These are phyloP conservation scores for Labia minor DNA, from an alignment of 2,888 invertebrate species.

Conservation along the genomic window DNA sequence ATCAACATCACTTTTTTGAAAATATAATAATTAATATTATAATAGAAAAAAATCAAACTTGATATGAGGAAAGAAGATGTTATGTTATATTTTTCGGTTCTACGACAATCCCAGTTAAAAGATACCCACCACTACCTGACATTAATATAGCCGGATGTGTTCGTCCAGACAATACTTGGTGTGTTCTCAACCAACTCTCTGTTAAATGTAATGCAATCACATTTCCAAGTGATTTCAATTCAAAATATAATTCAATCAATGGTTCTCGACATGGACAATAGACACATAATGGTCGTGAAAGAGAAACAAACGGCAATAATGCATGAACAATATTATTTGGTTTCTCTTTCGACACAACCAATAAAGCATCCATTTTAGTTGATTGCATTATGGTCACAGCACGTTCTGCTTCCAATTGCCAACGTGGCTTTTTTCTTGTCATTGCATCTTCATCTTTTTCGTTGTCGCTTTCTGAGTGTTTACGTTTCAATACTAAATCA, in stretches of 20 bases:
- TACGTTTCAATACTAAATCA: constrained; percentile 20
- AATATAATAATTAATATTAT: too few relatives aligned
- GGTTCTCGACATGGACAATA: constrained; percentile 73
- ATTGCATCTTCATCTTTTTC: constrained; percentile 16
- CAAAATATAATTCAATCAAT: constrained; percentile 68
- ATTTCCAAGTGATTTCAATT: constrained; percentile 59
- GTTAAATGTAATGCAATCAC: constrained; percentile 67
- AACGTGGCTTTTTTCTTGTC: constrained; percentile 46
- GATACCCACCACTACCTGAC: constrained; percentile 78
- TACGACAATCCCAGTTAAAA: constrained; percentile 57
- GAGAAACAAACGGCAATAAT: constrained; percentile 63
- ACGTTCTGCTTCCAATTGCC: constrained; percentile 57
- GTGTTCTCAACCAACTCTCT: constrained; percentile 78
- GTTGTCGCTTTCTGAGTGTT: constrained; percentile 17
- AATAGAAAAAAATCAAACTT: too few relatives aligned
- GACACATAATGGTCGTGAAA: constrained; percentile 75
- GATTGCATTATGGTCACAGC: constrained; percentile 50
- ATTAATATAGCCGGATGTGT: constrained; percentile 93
- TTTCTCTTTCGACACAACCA: constrained; percentile 75
- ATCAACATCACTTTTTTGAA: too few relatives aligned
- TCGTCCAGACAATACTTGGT: constrained; percentile 80
- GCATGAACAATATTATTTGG: constrained; percentile 67
- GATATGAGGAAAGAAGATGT: too few relatives aligned
- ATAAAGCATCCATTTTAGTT: constrained; percentile 58
- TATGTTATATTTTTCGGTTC: too few relatives aligned